Evolutionary conservation across 2,113 vertebrate genomes (phyloP).

Genomic region (Apodemus speciosus): DNA sequence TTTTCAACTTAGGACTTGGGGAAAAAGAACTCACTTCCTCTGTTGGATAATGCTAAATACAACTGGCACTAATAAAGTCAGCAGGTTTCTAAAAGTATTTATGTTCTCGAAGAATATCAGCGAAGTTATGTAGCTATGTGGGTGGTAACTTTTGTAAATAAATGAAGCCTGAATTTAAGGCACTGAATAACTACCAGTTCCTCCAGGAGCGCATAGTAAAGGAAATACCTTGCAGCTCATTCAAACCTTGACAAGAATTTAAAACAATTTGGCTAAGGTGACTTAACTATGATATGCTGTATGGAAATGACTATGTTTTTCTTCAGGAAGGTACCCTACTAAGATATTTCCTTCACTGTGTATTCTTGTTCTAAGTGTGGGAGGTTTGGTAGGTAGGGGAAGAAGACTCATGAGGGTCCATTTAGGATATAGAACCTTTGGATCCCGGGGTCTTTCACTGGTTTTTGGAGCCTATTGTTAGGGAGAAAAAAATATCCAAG

Average conservation of each 20-base stretch:
- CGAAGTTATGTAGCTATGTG: slow-evolving; percentile 2
- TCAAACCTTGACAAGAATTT: not conserved
- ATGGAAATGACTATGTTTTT: not conserved
- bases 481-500: not conserved
- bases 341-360: slow-evolving; percentile 30
- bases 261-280: slow-evolving; percentile 1
- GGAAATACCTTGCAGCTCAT: not conserved
- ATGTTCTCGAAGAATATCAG: not conserved
- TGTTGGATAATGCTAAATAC: slow-evolving; percentile 28
- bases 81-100: slow-evolving; percentile 41
- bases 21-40: not conserved
- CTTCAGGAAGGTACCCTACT: not conserved
- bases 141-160: slow-evolving; percentile 21
- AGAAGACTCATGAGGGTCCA: not conserved
- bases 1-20: not conserved
- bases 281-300: not conserved
- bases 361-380: not conserved
- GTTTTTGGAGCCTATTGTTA: not conserved
- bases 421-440: not conserved
- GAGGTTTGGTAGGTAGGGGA: not conserved
- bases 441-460: not conserved
- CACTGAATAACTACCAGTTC: slow-evolving; percentile 10
- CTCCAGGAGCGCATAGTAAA: not conserved
- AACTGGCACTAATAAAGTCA: not conserved
- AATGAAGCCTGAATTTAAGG: slow-evolving; percentile 41